Evolutionary conservation across 2,797 vertebrate genomes (phyloP).

Genomic region (Choloepus didactylus): DNA sequence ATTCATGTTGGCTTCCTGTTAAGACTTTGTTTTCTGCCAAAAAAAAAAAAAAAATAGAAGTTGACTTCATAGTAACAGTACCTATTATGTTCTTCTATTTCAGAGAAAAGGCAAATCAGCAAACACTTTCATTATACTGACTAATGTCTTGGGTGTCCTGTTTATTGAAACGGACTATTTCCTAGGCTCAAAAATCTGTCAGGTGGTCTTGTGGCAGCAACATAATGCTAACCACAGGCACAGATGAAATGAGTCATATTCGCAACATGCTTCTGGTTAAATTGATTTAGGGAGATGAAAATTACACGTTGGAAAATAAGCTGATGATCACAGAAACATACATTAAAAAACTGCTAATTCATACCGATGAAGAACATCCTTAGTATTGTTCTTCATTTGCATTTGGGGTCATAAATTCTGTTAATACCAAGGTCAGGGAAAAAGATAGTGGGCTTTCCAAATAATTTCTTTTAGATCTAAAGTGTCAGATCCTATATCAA

Average conservation of each 20-base stretch:
- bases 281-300: conserved; percentile 85
- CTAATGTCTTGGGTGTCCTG: conserved; percentile 84
- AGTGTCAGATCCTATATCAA: conserved; percentile 77
- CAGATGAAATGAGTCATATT: conserved; percentile 83
- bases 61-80: not conserved
- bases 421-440: conserved; percentile 80
- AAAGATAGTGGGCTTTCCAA: conserved; percentile 74
- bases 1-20: conserved; percentile 38
- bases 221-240: conserved; percentile 77
- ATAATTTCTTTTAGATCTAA: conserved; percentile 84
- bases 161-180: conserved; percentile 89
- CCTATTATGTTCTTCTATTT: conserved; percentile 40
- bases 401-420: conserved; percentile 80
- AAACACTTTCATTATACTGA: conserved; percentile 53
- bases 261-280: conserved; percentile 78
- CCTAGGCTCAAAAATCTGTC: conserved; percentile 86
- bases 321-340: conserved; percentile 76
- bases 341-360: conserved; percentile 85
- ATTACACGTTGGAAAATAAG: conserved; percentile 87
- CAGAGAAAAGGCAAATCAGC: conserved; percentile 56
- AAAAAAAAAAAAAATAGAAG: conserved; percentile 37
- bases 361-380: conserved; percentile 67
- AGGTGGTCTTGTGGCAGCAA: conserved; percentile 80
- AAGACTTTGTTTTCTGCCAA: not conserved
- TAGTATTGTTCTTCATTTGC: conserved; percentile 77